Percentiles rank a stretch among this genome's conserved stretches.
Conservation (phyloP, 2,797 vertebrate species). For the Sandelia bainsii region DNA sequence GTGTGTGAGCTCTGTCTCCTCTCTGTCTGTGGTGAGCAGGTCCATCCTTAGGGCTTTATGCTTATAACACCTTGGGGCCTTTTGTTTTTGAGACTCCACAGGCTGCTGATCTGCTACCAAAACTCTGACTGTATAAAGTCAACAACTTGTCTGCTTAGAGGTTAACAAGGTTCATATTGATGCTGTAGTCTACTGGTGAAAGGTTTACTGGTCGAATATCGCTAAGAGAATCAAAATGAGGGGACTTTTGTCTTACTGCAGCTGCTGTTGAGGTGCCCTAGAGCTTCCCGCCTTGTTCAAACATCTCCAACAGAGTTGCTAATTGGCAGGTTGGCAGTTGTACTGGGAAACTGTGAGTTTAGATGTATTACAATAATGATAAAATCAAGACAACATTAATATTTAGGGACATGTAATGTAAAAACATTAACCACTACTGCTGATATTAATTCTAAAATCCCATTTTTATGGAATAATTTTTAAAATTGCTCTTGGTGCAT, state of each 20-base stretch:
- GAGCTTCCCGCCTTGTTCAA: background rate
- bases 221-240: constrained; percentile 4
- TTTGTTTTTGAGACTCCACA: constrained; percentile 52
- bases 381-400: constrained; percentile 13
- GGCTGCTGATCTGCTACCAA: constrained; percentile 32
- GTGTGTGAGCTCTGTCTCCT: constrained; percentile 52
- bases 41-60: constrained; percentile 64
- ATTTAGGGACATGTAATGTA: background rate
- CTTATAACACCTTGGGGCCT: constrained; percentile 56
- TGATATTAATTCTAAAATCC: background rate
- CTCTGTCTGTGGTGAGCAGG: constrained; percentile 68
- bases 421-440: background rate
- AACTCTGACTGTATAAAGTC: constrained; percentile 10
- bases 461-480: background rate
- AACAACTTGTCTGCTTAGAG: constrained; percentile 2
- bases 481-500: background rate
- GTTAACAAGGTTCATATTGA: constrained; percentile 30
- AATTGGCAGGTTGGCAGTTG: constrained; percentile 12
- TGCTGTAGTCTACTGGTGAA: constrained; percentile 7
- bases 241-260: constrained; percentile 6
- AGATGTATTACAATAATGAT: constrained; percentile 3
- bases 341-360: background rate
- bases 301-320: background rate
- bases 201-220: constrained; percentile 31
- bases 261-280: background rate